Evolutionary conservation across 2,113 vertebrate species (phyloP).

Genomic region (Pithys albifrons): DNA sequence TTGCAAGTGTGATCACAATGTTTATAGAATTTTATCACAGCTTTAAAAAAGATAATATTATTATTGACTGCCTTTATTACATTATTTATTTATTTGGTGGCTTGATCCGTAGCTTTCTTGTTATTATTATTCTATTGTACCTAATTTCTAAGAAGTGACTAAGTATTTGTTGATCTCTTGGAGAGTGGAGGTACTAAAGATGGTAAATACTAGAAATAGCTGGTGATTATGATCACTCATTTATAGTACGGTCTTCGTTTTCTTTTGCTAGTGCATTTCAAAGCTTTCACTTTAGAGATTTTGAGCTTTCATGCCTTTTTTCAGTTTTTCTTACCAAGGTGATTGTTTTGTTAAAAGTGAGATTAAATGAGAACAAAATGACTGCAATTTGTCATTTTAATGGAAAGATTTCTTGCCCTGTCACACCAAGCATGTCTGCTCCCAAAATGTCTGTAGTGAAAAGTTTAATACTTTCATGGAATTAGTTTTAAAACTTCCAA

Average conservation of each 20-base stretch:
- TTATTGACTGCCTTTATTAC: not conserved
- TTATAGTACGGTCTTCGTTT: not conserved
- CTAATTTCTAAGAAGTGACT: not conserved
- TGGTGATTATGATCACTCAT: not conserved
- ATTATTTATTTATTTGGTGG: not conserved
- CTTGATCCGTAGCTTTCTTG: not conserved
- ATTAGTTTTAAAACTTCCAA: not conserved
- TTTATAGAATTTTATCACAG: not conserved
- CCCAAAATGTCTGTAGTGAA: not conserved
- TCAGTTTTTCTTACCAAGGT: not conserved
- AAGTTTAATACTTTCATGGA: not conserved
- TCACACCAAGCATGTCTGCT: not conserved
- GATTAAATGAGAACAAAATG: not conserved
- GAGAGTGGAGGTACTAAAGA: not conserved
- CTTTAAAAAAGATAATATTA: not conserved
- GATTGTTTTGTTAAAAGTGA: conserved; percentile 39
- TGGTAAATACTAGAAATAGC: not conserved
- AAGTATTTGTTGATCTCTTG: not conserved
- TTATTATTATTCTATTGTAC: not conserved
- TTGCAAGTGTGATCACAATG: not conserved
- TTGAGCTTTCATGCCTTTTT: not conserved
- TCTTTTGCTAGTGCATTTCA: not conserved
- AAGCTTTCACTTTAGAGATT: conserved; percentile 1
- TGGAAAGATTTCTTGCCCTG: not conserved
- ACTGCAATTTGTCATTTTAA: conserved; percentile 24